Conservation (phyloP, 2,113 vertebrate genomes). For the Chionis minor region DNA sequence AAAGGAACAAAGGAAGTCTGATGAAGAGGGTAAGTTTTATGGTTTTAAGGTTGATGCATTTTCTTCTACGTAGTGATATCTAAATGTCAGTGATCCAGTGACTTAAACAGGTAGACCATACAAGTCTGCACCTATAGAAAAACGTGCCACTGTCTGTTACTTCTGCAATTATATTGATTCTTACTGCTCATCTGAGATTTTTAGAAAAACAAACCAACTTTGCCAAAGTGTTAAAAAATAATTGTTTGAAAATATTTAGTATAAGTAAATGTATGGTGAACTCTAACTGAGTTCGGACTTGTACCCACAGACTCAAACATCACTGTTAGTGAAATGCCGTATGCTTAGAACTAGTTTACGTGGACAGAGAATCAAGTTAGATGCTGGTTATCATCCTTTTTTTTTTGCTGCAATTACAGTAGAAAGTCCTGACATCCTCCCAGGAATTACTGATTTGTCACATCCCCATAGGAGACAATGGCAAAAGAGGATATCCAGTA, state of each 20-base stretch:
- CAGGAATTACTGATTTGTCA: neutral
- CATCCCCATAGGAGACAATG: conserved; percentile 74
- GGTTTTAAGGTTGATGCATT: neutral
- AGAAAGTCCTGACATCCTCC: neutral
- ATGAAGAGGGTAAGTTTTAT: conserved; percentile 38
- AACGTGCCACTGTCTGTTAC: neutral
- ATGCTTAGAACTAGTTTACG: neutral
- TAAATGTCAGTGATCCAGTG: neutral
- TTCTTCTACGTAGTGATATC: neutral
- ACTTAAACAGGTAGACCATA: neutral
- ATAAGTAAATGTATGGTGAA: neutral
- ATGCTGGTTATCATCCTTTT: neutral
- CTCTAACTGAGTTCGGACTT: neutral
- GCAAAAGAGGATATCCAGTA: conserved; percentile 65
- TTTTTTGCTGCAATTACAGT: neutral
- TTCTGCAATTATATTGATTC: neutral
- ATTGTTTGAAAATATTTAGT: neutral
- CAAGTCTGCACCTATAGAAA: neutral
- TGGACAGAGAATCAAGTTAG: neutral
- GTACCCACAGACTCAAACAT: neutral
- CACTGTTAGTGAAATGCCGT: neutral
- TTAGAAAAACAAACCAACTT: neutral
- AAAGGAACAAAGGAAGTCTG: neutral
- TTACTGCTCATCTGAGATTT: neutral
- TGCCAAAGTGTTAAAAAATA: neutral